Conservation (phyloP, 2,888 invertebrate genomes). For the Drosophila niveifrons region DNA sequence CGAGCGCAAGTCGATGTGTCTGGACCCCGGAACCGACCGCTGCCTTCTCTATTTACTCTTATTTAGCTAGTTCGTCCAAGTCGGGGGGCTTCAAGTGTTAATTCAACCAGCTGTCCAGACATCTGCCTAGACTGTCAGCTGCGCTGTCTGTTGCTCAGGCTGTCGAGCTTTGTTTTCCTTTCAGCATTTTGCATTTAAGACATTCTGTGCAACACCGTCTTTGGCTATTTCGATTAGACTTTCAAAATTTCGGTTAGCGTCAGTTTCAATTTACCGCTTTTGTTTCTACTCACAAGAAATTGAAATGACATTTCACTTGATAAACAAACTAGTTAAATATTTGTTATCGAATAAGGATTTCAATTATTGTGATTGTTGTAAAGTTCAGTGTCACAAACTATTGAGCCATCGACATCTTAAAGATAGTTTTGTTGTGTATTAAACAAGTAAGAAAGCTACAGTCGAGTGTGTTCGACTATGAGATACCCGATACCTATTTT, state of each 20-base stretch:
- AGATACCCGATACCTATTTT: too few relatives aligned
- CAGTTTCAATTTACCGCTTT: slow-evolving; percentile 11
- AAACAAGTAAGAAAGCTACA: too few relatives aligned
- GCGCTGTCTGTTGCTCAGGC: slow-evolving; percentile 4
- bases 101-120: slow-evolving; percentile 51
- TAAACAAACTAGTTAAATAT: neutral
- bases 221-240: slow-evolving; percentile 2
- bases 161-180: slow-evolving; percentile 32
- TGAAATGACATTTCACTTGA: neutral
- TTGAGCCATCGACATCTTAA: too few relatives aligned
- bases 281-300: neutral
- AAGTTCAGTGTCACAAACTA: neutral
- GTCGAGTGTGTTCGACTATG: too few relatives aligned
- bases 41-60: slow-evolving; percentile 31
- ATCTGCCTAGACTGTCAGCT: slow-evolving; percentile 7
- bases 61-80: slow-evolving; percentile 27
- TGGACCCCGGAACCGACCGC: slow-evolving; percentile 29
- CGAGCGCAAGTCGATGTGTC: slow-evolving; percentile 70
- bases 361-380: neutral
- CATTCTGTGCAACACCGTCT: slow-evolving; percentile 2
- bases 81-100: slow-evolving; percentile 62
- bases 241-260: neutral
- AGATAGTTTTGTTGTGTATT: too few relatives aligned
- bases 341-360: neutral
- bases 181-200: slow-evolving; percentile 11